Conservation (phyloP, 92 coral and sea anemone genomes). For the Umimayanthus chanpuru region DNA sequence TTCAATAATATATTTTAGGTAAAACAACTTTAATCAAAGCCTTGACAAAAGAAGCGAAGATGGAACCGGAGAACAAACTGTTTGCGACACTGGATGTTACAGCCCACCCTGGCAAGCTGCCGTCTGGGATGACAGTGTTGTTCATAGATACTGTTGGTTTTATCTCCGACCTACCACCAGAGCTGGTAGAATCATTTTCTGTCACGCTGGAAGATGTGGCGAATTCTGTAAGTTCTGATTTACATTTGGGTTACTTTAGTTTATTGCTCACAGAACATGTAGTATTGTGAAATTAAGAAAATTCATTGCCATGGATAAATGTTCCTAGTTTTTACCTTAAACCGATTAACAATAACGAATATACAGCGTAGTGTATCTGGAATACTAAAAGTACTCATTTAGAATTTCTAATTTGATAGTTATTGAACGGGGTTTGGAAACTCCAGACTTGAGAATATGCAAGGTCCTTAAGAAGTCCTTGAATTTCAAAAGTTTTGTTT, state of each 20-base stretch:
- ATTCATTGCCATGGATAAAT: not conserved
- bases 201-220: slow-evolving; percentile 92
- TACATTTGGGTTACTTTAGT: not conserved
- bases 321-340: not conserved
- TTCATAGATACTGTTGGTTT: slow-evolving; percentile 96
- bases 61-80: slow-evolving; percentile 93
- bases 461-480: no score
- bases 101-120: slow-evolving; percentile 91
- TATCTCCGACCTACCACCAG: slow-evolving; percentile 94
- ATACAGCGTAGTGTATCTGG: not conserved
- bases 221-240: slow-evolving; percentile 70
- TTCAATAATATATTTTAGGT: slow-evolving; percentile 52
- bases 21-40: slow-evolving; percentile 94
- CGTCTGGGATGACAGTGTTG: slow-evolving; percentile 84
- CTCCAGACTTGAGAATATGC: no score
- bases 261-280: not conserved
- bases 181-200: slow-evolving; percentile 94
- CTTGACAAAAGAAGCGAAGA: slow-evolving; percentile 86
- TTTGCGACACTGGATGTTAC: slow-evolving; percentile 99
- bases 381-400: no score
- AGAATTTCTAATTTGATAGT: no score
- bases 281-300: not conserved
- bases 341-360: not conserved
- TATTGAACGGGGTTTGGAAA: no score
- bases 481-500: no score